A percentile compares a stretch with the other conserved stretches of the same genome.
These are phyloP conservation scores for Brassicogethes aeneus DNA, from an alignment of 2,888 invertebrate genomes.

Conservation along the genomic window DNA sequence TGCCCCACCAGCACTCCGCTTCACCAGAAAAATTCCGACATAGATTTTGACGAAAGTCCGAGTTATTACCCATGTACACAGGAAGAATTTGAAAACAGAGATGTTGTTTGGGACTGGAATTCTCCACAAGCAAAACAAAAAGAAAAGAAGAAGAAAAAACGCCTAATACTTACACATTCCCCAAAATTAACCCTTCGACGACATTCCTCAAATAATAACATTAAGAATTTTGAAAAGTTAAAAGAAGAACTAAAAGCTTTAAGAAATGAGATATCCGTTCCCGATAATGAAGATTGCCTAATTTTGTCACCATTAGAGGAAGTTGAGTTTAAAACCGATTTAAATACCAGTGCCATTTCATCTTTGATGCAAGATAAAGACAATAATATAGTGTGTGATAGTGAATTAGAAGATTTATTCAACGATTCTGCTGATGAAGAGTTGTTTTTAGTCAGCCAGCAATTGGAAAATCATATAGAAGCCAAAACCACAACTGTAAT, in stretches of 20 bases:
- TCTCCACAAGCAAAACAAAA: constrained; percentile 30
- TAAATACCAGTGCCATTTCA: neutral
- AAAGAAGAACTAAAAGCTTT: constrained; percentile 32
- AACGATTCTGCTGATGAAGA: constrained; percentile 36
- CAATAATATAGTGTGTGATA: constrained; percentile 3
- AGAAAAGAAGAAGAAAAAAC: constrained; percentile 16
- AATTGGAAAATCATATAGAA: constrained; percentile 26
- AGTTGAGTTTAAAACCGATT: constrained; percentile 18
- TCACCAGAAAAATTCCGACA: neutral
- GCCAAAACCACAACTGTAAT: too few relatives aligned
- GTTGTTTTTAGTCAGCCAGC: constrained; percentile 32
- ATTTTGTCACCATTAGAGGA: constrained; percentile 27
- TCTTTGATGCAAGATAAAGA: neutral
- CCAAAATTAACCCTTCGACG: constrained; percentile 31
- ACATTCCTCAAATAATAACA: constrained; percentile 26
- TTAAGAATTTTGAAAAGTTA: constrained; percentile 33
- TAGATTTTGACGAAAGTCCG: constrained; percentile 15
- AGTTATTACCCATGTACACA: constrained; percentile 34
- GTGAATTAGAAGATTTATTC: constrained; percentile 28
- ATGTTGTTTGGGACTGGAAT: constrained; percentile 46
- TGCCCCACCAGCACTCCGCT: neutral
- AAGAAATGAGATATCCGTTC: constrained; percentile 26
- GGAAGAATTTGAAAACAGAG: constrained; percentile 35
- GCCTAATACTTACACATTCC: constrained; percentile 21
- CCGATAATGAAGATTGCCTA: constrained; percentile 27